Evolutionary conservation across 1,140 invertebrate genomes (phyloP).

Genomic region (Diprion similis): DNA sequence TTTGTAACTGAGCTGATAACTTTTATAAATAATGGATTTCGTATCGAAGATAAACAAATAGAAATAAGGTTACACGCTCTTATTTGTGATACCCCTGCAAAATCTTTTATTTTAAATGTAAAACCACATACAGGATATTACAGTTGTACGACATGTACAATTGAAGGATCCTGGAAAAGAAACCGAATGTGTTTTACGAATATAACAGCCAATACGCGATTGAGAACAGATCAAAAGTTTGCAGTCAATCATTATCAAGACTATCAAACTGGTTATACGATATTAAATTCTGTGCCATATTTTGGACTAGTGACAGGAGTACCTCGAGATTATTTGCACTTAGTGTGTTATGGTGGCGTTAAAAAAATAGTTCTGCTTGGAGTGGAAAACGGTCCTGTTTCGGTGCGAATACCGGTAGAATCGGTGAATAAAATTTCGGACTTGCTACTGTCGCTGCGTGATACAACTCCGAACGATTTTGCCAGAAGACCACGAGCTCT

Average conservation of each 20-base stretch:
- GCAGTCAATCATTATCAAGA: neutral
- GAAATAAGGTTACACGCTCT: slow-evolving; percentile 31
- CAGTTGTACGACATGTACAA: slow-evolving; percentile 45
- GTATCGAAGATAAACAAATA: neutral
- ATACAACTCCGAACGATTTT: slow-evolving; percentile 51
- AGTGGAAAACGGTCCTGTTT: slow-evolving; percentile 32
- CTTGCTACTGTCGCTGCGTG: neutral
- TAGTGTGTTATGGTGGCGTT: slow-evolving; percentile 40
- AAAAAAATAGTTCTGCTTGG: slow-evolving; percentile 37
- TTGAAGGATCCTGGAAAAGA: slow-evolving; percentile 28
- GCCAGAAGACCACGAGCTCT: slow-evolving; percentile 48
- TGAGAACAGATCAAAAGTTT: neutral
- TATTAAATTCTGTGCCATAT: too few species aligned
- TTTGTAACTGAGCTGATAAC: slow-evolving; percentile 16
- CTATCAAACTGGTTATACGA: neutral
- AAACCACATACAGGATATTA: slow-evolving; percentile 46
- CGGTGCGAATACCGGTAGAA: neutral
- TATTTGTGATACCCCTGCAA: slow-evolving; percentile 51
- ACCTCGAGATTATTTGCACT: slow-evolving; percentile 42
- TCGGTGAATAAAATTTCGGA: neutral
- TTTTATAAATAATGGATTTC: slow-evolving; percentile 12
- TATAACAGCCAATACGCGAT: slow-evolving; percentile 22
- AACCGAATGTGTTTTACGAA: slow-evolving; percentile 30
- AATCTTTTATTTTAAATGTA: slow-evolving; percentile 41
- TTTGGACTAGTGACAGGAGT: slow-evolving; percentile 21